Conservation (phyloP, 2,797 vertebrate species). For the Streptopelia turtur region DNA sequence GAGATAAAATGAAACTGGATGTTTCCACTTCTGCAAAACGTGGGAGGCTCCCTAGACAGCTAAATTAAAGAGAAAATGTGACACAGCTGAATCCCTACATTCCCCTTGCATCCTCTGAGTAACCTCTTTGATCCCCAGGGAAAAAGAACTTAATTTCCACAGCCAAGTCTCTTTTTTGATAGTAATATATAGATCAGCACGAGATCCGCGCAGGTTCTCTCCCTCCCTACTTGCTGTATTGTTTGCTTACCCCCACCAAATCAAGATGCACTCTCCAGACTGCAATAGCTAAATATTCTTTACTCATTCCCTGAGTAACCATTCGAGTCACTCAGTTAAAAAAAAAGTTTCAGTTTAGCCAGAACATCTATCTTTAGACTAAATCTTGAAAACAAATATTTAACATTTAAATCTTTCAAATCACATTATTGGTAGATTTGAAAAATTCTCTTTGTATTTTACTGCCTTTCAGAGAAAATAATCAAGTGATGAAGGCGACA, state of each 20-base stretch:
- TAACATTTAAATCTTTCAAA: not conserved
- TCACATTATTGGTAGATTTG: not conserved
- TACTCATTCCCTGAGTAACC: not conserved
- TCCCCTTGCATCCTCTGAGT: not conserved
- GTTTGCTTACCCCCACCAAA: not conserved
- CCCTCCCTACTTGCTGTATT: not conserved
- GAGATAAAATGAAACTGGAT: constrained; percentile 10
- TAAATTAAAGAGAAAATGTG: constrained; percentile 34
- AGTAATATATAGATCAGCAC: not conserved
- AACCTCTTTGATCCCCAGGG: not conserved
- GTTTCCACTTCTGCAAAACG: constrained; percentile 12
- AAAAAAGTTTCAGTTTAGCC: not conserved
- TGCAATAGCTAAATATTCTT: not conserved
- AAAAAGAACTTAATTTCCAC: constrained; percentile 17
- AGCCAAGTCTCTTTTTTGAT: not conserved
- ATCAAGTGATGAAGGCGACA: not conserved
- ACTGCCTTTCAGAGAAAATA: not conserved
- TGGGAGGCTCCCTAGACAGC: constrained; percentile 24
- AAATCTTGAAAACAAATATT: not conserved
- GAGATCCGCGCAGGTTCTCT: not conserved
- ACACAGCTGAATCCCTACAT: constrained; percentile 8
- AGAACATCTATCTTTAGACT: not conserved
- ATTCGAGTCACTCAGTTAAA: not conserved
- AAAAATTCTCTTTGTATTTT: not conserved
- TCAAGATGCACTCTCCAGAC: accelerated